These are phyloP conservation scores for Sycophaga agraensis DNA, from an alignment of 1,140 invertebrate species.

Conservation along the genomic window DNA sequence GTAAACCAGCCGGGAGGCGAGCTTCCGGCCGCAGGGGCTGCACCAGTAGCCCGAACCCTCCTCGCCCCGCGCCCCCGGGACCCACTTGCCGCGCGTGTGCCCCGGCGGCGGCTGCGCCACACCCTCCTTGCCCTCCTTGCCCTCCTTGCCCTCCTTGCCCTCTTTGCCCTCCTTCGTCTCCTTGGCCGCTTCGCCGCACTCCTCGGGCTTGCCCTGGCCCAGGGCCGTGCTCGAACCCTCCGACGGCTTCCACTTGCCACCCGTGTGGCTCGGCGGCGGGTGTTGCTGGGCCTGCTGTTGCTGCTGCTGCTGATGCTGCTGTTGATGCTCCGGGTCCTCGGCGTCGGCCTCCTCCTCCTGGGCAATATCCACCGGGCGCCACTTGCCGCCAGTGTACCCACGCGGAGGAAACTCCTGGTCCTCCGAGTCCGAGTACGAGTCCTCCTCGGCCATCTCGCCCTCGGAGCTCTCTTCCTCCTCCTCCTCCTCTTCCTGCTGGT, in stretches of 20 bases:
- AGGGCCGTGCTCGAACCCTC: too few species aligned
- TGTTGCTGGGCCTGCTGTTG: too few species aligned
- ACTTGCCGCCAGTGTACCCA: constrained; percentile 64
- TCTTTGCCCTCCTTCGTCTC: too few species aligned
- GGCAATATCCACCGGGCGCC: constrained; percentile 62
- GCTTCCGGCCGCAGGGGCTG: constrained; percentile 72
- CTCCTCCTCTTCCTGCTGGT: constrained; percentile 57
- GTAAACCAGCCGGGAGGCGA: constrained; percentile 72
- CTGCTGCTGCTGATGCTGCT: too few species aligned
- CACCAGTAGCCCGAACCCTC: constrained; percentile 68
- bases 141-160: too few species aligned
- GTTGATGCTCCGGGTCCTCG: constrained; percentile 45
- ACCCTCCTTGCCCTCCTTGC: constrained; percentile 37
- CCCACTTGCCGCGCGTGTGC: constrained; percentile 77
- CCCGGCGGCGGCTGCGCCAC: constrained; percentile 63
- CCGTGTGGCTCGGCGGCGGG: constrained; percentile 58
- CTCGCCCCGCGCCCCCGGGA: constrained; percentile 63
- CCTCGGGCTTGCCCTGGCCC: too few species aligned
- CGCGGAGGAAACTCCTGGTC: constrained; percentile 46
- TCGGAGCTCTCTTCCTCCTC: constrained; percentile 57
- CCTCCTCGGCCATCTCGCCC: constrained; percentile 46
- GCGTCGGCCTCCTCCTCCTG: constrained; percentile 40
- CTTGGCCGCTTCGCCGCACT: too few species aligned
- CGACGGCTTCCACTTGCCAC: constrained; percentile 39
- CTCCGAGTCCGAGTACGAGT: constrained; percentile 50